Evolutionary conservation across 2,113 vertebrate genomes (phyloP), one percentile per base, ranked within the genome.

Genomic region (Mola mola): DNA sequence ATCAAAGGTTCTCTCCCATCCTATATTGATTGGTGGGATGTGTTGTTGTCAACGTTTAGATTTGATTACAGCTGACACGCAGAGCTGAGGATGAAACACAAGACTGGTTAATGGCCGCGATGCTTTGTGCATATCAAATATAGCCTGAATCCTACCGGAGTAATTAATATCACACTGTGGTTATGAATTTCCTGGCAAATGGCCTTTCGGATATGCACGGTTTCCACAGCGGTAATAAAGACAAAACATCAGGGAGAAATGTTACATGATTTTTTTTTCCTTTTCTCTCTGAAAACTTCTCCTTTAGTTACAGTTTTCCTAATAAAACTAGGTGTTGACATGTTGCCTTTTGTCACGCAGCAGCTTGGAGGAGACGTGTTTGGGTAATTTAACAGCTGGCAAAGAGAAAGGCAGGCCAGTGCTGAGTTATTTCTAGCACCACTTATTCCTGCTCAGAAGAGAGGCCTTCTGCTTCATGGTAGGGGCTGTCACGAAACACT

Each of bases 31-130:
- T 79, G 75, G 60, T 12, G 42, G 37, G 79, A 78, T 75, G 83
- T 90, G 90, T 91, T 91, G 90, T 87, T 91, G 89, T 92, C 88
- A 90, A 88, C 88, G 84, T 89, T 90, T 90, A 90, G 88, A 89
- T 90, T 90, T 91, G 90, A 93, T 92, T 92, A 91, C 88, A 57
- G 85, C 88, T 88, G 90, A 92, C 91, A 91, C 64, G 66, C 81
- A 75, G 81, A 82, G 83, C 89, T 41, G 82, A 52, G 79, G 80
- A 76, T 84, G 89, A 86, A 89, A 90, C 86, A 90, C 87, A 78
- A 87, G 85, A 74, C 86, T 74, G 71, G 81, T 29, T 87, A 90
- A 89, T 81, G 79, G 81, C 81, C 43, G 60, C 56, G 44, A 65
- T 73, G 83, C 80, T 47, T 75, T 1, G 65, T 82, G 87, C 88